These are phyloP conservation scores for Romanomermis culicivorax DNA, from an alignment of 2,888 invertebrate genomes.

Conservation along the genomic window DNA sequence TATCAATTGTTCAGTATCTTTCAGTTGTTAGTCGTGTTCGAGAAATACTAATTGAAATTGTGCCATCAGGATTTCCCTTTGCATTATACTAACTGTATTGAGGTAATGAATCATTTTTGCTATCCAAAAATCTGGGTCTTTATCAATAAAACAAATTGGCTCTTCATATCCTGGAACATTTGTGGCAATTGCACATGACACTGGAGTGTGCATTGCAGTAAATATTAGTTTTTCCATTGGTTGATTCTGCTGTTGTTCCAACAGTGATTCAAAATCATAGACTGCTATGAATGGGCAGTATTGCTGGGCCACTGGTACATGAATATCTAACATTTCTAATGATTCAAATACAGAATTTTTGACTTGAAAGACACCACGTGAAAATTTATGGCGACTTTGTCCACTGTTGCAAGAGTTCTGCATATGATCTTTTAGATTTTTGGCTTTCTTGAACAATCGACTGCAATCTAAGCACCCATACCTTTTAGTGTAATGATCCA, in stretches of 20 bases:
- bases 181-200: background rate
- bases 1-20: background rate
- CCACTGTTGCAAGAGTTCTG: background rate
- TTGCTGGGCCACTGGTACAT: background rate
- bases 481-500: background rate
- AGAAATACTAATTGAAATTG: background rate
- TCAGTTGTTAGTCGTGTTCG: background rate
- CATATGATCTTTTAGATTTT: background rate
- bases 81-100: background rate
- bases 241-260: background rate
- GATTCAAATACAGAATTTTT: background rate
- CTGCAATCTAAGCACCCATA: background rate
- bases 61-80: background rate
- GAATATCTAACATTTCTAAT: background rate
- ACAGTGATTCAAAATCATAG: conserved; percentile 5
- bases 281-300: background rate
- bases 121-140: background rate
- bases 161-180: conserved; percentile 5
- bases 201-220: background rate
- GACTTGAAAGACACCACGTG: background rate
- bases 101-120: background rate
- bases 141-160: conserved; percentile 2
- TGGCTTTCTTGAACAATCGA: background rate
- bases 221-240: background rate
- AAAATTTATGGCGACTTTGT: background rate